These are phyloP conservation scores for Xiphydria camelus DNA, from an alignment of 2,888 invertebrate genomes.

Conservation along the genomic window DNA sequence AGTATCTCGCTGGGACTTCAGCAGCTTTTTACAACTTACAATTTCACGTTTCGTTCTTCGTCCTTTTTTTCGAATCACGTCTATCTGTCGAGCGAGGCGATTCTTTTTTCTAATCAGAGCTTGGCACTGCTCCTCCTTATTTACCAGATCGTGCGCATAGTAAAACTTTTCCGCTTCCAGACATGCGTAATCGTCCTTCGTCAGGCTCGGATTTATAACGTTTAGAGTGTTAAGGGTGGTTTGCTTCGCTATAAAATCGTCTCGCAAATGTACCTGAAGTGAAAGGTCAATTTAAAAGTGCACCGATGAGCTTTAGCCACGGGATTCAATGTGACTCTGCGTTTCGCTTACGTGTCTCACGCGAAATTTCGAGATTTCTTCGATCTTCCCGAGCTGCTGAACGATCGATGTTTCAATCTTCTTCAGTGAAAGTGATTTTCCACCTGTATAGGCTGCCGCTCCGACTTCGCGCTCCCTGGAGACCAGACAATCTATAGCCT, in stretches of 20 bases:
- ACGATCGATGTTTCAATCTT: slow-evolving; percentile 19
- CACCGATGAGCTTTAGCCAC: too few relatives aligned
- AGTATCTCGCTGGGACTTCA: too few relatives aligned
- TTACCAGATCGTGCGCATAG: slow-evolving; percentile 19
- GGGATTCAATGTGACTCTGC: too few relatives aligned
- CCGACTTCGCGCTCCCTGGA: slow-evolving; percentile 15
- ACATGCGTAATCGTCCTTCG: slow-evolving; percentile 26
- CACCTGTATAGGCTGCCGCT: slow-evolving; percentile 10
- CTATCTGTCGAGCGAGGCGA: background rate
- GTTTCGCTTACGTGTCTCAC: slow-evolving; percentile 13
- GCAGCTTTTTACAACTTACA: background rate
- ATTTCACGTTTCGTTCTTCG: background rate
- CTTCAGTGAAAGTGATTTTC: slow-evolving; percentile 16
- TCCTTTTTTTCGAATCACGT: background rate
- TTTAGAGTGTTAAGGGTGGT: slow-evolving; percentile 9
- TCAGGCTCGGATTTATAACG: slow-evolving; percentile 19
- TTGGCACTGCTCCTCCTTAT: background rate
- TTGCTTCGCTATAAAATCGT: slow-evolving; percentile 16
- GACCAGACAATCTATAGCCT: slow-evolving; percentile 13
- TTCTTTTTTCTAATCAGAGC: background rate
- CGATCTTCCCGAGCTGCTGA: slow-evolving; percentile 22
- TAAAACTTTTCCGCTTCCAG: slow-evolving; percentile 25
- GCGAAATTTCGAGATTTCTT: slow-evolving; percentile 24
- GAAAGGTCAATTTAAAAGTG: too few relatives aligned
- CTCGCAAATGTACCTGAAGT: slow-evolving; percentile 25